phyloP scores from a whole-genome alignment of 2,888 invertebrate species.

The Drosophila fulvimacula region DNA sequence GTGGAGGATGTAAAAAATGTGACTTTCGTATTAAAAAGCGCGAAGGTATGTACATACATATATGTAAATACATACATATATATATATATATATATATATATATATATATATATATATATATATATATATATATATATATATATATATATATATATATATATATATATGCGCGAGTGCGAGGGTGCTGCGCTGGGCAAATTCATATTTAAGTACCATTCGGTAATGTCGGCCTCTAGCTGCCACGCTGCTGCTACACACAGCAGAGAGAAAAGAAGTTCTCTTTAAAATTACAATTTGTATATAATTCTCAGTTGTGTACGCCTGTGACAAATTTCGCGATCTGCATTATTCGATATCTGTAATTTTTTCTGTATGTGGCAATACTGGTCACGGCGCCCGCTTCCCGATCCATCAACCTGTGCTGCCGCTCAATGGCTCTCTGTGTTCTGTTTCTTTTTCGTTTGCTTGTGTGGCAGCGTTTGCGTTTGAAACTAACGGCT shows the following conservation, averaged over 20 bases:
- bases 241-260: slow-evolving; percentile 14
- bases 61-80: too few species aligned
- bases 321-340: slow-evolving; percentile 25
- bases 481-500: slow-evolving; percentile 43
- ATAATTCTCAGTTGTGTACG: slow-evolving; percentile 11
- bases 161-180: slow-evolving; percentile 30
- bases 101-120: too few species aligned
- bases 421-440: slow-evolving; percentile 14
- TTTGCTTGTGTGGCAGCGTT: slow-evolving; percentile 16
- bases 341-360: slow-evolving; percentile 15
- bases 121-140: not conserved
- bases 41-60: not conserved
- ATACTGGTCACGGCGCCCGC: slow-evolving; percentile 37
- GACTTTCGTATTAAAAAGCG: slow-evolving; percentile 28
- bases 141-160: slow-evolving; percentile 14
- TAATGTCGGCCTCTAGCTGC: slow-evolving; percentile 51
- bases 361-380: slow-evolving; percentile 43
- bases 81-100: not conserved
- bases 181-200: slow-evolving; percentile 77
- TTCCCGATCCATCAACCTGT: slow-evolving; percentile 46
- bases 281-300: slow-evolving; percentile 27
- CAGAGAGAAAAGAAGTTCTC: slow-evolving; percentile 17
- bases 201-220: slow-evolving; percentile 27
- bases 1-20: slow-evolving; percentile 60
- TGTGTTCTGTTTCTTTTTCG: slow-evolving; percentile 28